These are phyloP conservation scores for Argyra leucocephala DNA, from an alignment of 2,888 invertebrate genomes.

Conservation along the genomic window DNA sequence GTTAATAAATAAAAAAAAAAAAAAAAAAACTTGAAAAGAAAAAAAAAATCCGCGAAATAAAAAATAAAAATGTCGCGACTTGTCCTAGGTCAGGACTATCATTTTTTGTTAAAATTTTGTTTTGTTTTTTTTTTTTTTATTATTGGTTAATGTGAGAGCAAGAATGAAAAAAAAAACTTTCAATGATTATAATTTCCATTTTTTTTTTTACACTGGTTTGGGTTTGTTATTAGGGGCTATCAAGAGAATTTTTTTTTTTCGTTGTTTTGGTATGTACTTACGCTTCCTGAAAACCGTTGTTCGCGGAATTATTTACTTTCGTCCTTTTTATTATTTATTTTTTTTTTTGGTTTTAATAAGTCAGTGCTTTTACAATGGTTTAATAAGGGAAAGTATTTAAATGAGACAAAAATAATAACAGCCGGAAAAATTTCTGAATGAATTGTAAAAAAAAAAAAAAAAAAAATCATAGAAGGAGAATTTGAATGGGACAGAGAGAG, in stretches of 20 bases:
- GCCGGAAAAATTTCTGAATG: neutral
- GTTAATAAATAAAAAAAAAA: neutral
- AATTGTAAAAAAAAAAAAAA: neutral
- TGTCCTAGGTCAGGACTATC: conserved; percentile 12
- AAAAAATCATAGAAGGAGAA: too few species aligned
- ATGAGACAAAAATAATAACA: neutral
- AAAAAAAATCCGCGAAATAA: conserved; percentile 11
- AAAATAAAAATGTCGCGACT: conserved; percentile 12
- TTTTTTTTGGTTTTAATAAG: neutral
- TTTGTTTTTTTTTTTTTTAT: neutral
- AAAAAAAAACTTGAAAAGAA: neutral
- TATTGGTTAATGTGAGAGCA: neutral
- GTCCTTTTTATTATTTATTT: neutral
- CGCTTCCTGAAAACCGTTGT: neutral
- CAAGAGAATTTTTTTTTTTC: neutral
- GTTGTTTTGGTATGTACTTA: neutral
- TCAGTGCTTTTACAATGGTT: neutral
- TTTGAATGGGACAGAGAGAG: too few species aligned
- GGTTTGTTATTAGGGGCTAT: neutral
- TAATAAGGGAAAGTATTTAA: too few species aligned
- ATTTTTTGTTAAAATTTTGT: neutral
- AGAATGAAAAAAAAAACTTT: neutral
- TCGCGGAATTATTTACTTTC: neutral
- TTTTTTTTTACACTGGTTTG: too few species aligned
- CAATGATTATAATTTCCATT: neutral